Conservation (phyloP, 2,797 vertebrate genomes). For the Poeciliopsis infans region DNA sequence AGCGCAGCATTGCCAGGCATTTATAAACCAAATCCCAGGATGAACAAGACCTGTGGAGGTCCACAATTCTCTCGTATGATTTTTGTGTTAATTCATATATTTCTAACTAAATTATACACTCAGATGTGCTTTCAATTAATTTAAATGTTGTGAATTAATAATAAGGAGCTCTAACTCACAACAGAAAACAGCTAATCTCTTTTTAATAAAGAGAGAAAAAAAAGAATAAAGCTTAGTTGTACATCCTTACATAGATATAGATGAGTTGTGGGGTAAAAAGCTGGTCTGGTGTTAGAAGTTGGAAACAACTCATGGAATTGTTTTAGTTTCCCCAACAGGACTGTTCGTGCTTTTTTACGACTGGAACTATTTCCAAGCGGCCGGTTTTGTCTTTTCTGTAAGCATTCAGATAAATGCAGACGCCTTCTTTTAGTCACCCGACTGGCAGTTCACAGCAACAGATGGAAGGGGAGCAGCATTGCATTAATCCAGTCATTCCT, state of each 20-base stretch:
- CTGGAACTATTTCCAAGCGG: neutral
- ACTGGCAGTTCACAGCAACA: neutral
- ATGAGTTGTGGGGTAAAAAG: neutral
- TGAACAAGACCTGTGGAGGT: neutral
- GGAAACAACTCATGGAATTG: neutral
- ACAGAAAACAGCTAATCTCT: neutral
- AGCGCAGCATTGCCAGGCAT: neutral
- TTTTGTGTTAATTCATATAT: neutral
- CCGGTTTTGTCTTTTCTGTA: neutral
- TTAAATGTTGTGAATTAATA: neutral
- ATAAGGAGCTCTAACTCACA: neutral
- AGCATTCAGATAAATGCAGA: neutral
- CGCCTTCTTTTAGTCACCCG: neutral
- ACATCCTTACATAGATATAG: no score
- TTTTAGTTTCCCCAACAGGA: neutral
- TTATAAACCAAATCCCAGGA: neutral
- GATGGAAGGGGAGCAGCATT: neutral
- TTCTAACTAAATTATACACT: neutral
- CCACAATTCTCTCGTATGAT: neutral
- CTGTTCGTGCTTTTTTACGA: neutral
- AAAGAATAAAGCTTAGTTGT: neutral
- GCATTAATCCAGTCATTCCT: neutral
- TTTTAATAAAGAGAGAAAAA: no score
- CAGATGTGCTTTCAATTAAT: neutral
- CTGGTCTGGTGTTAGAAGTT: neutral